Evolutionary conservation across 2,113 vertebrate species (phyloP).

Genomic region (Muscicapa adusta): DNA sequence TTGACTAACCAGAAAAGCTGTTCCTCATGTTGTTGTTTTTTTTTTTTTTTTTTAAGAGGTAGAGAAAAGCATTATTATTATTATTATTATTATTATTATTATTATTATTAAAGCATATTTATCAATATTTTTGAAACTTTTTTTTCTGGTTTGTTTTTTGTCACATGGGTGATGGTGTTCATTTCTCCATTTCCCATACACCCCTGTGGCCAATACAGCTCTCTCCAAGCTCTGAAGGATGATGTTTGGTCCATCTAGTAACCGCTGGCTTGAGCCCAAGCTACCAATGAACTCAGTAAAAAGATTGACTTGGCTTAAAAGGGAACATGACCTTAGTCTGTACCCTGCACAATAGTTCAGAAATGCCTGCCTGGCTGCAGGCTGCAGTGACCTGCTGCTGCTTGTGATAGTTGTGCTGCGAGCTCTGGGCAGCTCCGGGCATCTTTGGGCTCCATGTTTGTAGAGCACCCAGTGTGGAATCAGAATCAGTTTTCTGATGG

Average conservation of each 20-base stretch:
- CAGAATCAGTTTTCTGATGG: background rate
- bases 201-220: background rate
- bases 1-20: background rate
- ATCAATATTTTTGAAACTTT: background rate
- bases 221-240: background rate
- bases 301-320: slow-evolving; percentile 49
- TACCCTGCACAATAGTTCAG: slow-evolving; percentile 31
- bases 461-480: background rate
- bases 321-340: slow-evolving; percentile 38
- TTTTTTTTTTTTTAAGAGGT: background rate
- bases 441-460: background rate
- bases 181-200: background rate
- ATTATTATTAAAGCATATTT: background rate
- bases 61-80: background rate
- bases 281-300: slow-evolving; percentile 37
- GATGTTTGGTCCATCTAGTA: background rate
- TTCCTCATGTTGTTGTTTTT: background rate
- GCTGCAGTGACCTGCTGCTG: background rate
- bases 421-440: fast-evolving
- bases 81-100: no score
- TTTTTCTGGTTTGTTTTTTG: background rate
- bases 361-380: slow-evolving; percentile 2
- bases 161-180: background rate
- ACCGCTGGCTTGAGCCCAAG: background rate
- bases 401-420: fast-evolving